These are phyloP conservation scores for Acrocera orbiculus DNA, from an alignment of 2,888 invertebrate species.

Conservation along the genomic window DNA sequence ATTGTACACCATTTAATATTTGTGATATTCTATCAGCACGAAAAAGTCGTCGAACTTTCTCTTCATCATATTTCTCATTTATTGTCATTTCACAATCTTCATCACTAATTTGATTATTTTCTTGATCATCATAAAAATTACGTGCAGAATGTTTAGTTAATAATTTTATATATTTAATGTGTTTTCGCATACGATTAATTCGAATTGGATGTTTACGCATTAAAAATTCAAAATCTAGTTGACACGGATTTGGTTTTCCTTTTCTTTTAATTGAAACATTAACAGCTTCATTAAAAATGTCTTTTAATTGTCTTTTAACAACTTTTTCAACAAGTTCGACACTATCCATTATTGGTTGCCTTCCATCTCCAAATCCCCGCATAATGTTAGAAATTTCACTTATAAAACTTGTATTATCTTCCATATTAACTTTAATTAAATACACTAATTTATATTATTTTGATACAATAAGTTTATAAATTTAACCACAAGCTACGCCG, in stretches of 20 bases:
- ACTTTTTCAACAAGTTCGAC: constrained; percentile 72
- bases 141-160: constrained; percentile 20
- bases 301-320: constrained; percentile 60
- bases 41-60: constrained; percentile 29
- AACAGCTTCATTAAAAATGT: constrained; percentile 57
- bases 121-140: background rate
- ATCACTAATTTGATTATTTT: constrained; percentile 23
- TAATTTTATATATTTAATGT: constrained; percentile 42
- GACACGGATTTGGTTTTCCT: constrained; percentile 37
- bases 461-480: too few relatives aligned
- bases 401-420: too few relatives aligned
- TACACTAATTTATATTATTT: too few relatives aligned
- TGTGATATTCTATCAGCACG: constrained; percentile 44
- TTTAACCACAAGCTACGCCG: too few relatives aligned
- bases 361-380: constrained; percentile 87
- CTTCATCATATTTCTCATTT: constrained; percentile 30
- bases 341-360: constrained; percentile 62
- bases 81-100: constrained; percentile 36
- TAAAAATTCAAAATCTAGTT: constrained; percentile 60
- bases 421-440: too few relatives aligned
- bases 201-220: constrained; percentile 66
- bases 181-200: constrained; percentile 56
- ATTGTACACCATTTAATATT: constrained; percentile 39
- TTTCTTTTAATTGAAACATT: constrained; percentile 46
- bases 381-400: constrained; percentile 73